A percentile compares a stretch with the other conserved stretches of the same genome.
phyloP scores from a whole-genome alignment of 2,797 vertebrate species.

The Orientallactaga sibirica region DNA sequence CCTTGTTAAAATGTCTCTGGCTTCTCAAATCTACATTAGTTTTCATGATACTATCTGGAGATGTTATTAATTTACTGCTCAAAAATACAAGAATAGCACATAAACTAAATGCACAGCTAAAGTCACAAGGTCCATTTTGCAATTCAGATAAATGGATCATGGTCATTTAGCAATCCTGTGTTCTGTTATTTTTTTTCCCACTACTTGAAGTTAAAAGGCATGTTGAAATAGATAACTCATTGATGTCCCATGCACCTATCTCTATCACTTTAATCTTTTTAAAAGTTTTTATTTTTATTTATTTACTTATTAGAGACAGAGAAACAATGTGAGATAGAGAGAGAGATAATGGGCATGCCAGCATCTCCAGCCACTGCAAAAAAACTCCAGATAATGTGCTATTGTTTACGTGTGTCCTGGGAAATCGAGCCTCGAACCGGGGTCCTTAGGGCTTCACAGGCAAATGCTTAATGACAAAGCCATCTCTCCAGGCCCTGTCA shows the following conservation, averaged over 20 bases:
- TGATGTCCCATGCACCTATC: slow-evolving; percentile 77
- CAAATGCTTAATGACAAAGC: no score
- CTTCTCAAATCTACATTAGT: slow-evolving; percentile 70
- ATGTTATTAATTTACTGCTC: slow-evolving; percentile 82
- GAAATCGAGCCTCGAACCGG: no score
- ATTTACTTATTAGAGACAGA: no score
- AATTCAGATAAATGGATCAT: slow-evolving; percentile 82
- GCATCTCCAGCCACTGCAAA: no score
- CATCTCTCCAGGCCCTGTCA: slow-evolving; percentile 25
- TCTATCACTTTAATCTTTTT: slow-evolving; percentile 72
- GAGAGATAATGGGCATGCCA: no score
- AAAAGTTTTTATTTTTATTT: no score
- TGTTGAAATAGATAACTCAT: slow-evolving; percentile 65
- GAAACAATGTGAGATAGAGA: no score
- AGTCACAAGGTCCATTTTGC: slow-evolving; percentile 76
- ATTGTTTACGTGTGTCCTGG: no score
- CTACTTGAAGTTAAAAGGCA: slow-evolving; percentile 68
- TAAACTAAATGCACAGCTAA: slow-evolving; percentile 75
- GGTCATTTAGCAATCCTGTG: slow-evolving; percentile 77
- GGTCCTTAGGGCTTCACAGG: no score
- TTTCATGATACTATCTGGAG: slow-evolving; percentile 25
- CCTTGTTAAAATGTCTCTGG: slow-evolving; percentile 67
- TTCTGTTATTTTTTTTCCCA: slow-evolving; percentile 64
- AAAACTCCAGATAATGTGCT: no score
- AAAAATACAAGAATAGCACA: slow-evolving; percentile 75